Evolutionary conservation across 2,113 vertebrate genomes (phyloP).

Genomic region (Megaceryle maxima): DNA sequence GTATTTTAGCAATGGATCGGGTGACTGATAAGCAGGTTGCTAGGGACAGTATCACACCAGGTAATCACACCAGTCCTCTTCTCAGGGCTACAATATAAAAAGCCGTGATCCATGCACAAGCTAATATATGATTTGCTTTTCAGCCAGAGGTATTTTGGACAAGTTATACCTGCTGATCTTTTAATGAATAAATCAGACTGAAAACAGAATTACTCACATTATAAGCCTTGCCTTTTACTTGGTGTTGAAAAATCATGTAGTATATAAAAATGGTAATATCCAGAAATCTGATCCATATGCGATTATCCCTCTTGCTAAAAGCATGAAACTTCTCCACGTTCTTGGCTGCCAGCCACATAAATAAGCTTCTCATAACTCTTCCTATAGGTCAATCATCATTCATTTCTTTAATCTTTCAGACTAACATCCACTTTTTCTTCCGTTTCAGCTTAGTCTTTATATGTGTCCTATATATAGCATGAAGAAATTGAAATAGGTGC

Average conservation of each 20-base stretch:
- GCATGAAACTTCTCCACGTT: conserved; percentile 10
- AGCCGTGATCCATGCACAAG: not conserved
- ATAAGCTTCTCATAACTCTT: conserved; percentile 25
- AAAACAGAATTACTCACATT: not conserved
- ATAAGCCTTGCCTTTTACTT: not conserved
- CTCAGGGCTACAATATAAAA: not conserved
- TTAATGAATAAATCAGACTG: conserved; percentile 7
- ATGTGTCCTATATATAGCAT: not conserved
- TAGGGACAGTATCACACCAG: not conserved
- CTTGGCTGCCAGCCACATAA: conserved; percentile 37
- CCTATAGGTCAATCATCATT: not conserved
- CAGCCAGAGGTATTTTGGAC: not conserved
- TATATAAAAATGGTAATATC: conserved; percentile 1
- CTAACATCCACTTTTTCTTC: conserved; percentile 13
- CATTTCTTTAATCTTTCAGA: not conserved
- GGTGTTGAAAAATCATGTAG: conserved; percentile 7
- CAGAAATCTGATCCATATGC: conserved; percentile 1
- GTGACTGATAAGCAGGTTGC: not conserved
- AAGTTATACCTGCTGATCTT: not conserved
- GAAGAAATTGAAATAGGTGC: not conserved
- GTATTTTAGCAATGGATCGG: not conserved
- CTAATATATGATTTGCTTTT: not conserved
- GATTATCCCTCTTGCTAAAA: conserved; percentile 26
- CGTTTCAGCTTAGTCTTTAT: not conserved
- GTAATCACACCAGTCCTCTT: not conserved